Conservation (phyloP, 2,113 vertebrate species). For the Platanista minor region DNA sequence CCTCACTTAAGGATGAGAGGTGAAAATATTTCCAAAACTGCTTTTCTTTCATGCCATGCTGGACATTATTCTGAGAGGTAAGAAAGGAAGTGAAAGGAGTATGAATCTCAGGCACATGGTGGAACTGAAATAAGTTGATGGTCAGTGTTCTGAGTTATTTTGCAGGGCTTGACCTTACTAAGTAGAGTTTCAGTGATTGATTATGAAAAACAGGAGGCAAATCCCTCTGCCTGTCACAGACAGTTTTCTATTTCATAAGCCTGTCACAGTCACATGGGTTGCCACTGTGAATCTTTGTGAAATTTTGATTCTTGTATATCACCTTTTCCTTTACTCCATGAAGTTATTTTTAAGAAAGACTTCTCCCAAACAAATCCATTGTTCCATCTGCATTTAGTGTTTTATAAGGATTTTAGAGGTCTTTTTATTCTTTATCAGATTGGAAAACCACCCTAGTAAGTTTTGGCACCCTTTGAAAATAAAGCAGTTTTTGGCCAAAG, state of each 20-base stretch:
- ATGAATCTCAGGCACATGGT: neutral
- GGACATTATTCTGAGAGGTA: neutral
- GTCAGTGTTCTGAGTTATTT: neutral
- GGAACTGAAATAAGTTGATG: neutral
- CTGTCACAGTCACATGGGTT: neutral
- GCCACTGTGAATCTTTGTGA: neutral
- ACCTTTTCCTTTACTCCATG: constrained; percentile 10
- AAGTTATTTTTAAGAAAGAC: constrained; percentile 52
- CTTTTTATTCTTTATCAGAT: constrained; percentile 33
- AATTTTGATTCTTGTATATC: neutral
- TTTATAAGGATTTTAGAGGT: neutral
- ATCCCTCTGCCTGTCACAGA: neutral
- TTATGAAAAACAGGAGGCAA: neutral
- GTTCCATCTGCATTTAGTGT: constrained; percentile 37
- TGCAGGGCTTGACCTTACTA: neutral
- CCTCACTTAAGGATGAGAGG: neutral
- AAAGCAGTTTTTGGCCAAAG: constrained; percentile 51
- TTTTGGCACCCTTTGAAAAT: constrained; percentile 57
- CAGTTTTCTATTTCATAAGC: neutral
- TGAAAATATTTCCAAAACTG: neutral
- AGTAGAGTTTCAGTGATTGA: neutral
- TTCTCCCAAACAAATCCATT: constrained; percentile 51
- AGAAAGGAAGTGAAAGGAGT: neutral
- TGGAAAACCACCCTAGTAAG: constrained; percentile 35
- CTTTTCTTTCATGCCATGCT: neutral